phyloP scores from a whole-genome alignment of 2,888 invertebrate species.

The Pollenia labialis region DNA sequence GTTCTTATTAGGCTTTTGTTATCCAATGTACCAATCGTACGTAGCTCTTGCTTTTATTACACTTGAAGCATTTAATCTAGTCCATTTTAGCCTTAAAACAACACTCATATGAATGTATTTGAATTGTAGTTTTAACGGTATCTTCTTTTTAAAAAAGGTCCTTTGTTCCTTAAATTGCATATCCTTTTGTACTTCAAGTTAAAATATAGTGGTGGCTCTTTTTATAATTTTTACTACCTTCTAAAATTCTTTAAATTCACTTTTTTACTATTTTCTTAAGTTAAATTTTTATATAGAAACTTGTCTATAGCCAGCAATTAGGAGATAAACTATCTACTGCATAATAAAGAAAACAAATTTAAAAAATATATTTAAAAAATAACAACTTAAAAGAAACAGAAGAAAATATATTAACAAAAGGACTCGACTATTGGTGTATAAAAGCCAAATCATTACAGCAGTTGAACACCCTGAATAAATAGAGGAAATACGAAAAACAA shows the following conservation, averaged over 20 bases:
- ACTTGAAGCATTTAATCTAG: too few species aligned
- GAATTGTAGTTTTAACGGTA: too few species aligned
- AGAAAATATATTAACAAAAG: slow-evolving; percentile 29
- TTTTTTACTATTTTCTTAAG: slow-evolving; percentile 8
- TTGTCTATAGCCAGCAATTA: slow-evolving; percentile 57
- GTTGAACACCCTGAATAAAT: slow-evolving; percentile 68
- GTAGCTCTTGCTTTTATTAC: too few species aligned
- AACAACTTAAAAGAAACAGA: not conserved
- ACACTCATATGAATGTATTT: too few species aligned
- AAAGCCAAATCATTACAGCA: slow-evolving; percentile 71
- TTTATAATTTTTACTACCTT: not conserved
- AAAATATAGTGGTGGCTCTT: too few species aligned
- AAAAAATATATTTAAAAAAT: slow-evolving; percentile 41
- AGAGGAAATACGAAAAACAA: slow-evolving; percentile 50
- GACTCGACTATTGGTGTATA: slow-evolving; percentile 49
- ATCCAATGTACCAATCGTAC: too few species aligned
- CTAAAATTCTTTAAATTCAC: slow-evolving; percentile 9
- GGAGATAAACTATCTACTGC: slow-evolving; percentile 46
- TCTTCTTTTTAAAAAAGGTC: too few species aligned
- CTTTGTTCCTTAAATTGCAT: too few species aligned
- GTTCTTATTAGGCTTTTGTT: too few species aligned
- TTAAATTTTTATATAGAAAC: not conserved
- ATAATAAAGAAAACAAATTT: slow-evolving; percentile 29
- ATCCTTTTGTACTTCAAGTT: too few species aligned
- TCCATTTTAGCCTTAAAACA: too few species aligned